These are phyloP conservation scores for Diadophis punctatus DNA, from an alignment of 2,113 vertebrate genomes.

Conservation along the genomic window DNA sequence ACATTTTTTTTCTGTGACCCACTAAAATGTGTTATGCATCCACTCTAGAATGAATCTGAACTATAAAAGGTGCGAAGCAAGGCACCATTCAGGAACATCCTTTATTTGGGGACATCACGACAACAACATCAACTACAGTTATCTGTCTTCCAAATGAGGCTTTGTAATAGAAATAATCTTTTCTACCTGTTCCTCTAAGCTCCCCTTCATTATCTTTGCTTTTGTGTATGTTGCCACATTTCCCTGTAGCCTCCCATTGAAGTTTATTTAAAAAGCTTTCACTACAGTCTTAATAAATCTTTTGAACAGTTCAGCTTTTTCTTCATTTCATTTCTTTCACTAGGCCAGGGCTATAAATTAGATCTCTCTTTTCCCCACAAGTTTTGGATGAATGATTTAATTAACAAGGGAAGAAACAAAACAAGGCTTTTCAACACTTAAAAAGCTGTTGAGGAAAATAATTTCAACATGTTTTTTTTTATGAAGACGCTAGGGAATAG, in stretches of 20 bases:
- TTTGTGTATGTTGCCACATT: conserved; percentile 36
- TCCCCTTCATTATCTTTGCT: conserved; percentile 36
- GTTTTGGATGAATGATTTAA: conserved; percentile 51
- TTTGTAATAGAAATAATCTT: neutral
- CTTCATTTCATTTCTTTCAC: conserved; percentile 52
- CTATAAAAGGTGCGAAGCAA: neutral
- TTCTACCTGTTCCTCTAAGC: neutral
- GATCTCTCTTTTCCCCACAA: conserved; percentile 48
- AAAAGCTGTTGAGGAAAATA: conserved; percentile 34
- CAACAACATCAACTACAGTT: neutral
- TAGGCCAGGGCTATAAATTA: conserved; percentile 50
- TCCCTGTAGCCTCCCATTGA: conserved; percentile 39
- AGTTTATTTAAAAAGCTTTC: conserved; percentile 49
- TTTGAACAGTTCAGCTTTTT: conserved; percentile 43
- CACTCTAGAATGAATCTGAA: neutral
- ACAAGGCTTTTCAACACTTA: conserved; percentile 32
- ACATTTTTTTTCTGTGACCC: neutral
- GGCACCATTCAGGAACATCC: neutral
- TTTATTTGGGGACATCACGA: neutral
- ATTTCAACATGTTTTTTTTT: conserved; percentile 19
- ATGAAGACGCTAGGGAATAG: conserved; percentile 19
- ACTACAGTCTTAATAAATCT: conserved; percentile 36
- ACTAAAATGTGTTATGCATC: neutral
- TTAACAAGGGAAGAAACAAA: conserved; percentile 47
- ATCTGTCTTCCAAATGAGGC: neutral